phyloP scores from a whole-genome alignment of 2,888 invertebrate genomes.

The Syritta pipiens region DNA sequence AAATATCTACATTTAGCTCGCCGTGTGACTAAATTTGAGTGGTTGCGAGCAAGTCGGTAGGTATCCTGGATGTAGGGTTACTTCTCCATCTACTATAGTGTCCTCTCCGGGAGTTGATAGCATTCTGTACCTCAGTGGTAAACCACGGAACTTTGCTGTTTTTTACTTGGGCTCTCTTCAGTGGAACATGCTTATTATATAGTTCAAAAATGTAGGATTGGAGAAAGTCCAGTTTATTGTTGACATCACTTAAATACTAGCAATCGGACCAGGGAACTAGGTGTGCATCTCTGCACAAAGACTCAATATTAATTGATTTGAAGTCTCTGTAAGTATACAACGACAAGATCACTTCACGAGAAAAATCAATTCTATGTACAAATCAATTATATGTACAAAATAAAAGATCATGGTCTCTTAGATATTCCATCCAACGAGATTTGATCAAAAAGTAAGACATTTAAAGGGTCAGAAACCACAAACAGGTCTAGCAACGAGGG shows the following conservation, averaged over 20 bases:
- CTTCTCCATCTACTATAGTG: no score
- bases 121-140: no score
- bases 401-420: slow-evolving; percentile 2
- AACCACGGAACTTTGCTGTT: slow-evolving; percentile 3
- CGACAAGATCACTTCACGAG: neutral
- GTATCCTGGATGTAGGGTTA: neutral
- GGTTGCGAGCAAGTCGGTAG: neutral
- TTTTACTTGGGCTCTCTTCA: neutral
- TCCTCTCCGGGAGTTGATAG: neutral
- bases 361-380: slow-evolving; percentile 17
- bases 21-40: neutral
- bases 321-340: no score
- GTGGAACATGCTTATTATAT: neutral
- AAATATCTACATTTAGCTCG: neutral
- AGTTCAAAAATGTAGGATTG: neutral
- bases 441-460: slow-evolving; percentile 2
- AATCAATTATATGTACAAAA: slow-evolving; percentile 5
- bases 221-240: neutral
- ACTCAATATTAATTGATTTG: no score
- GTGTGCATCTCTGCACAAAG: neutral
- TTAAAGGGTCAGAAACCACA: slow-evolving; percentile 1
- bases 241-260: neutral
- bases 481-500: neutral
- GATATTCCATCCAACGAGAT: neutral
- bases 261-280: neutral